Percentiles rank a stretch among this genome's conserved stretches.
Conservation (phyloP, 2,797 vertebrate genomes). For the Neosalanx taihuensis region DNA sequence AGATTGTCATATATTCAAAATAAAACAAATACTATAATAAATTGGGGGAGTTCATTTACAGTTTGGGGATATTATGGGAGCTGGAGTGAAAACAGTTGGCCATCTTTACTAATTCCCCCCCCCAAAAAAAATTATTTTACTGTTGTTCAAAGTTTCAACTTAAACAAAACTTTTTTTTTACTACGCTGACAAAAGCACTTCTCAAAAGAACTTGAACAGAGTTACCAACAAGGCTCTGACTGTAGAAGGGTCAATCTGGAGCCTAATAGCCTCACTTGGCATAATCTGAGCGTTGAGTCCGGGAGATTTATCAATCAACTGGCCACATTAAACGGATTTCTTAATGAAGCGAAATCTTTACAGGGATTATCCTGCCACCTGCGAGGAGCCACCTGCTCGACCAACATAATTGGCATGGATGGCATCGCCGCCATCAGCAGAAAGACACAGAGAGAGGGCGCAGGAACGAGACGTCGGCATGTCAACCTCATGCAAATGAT, state of each 20-base stretch:
- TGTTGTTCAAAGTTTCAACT: background rate
- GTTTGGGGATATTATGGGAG: too few relatives aligned
- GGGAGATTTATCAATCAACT: constrained; percentile 82
- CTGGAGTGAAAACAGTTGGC: too few relatives aligned
- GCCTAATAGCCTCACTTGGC: constrained; percentile 73
- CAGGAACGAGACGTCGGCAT: constrained; percentile 67
- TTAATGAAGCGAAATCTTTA: constrained; percentile 86
- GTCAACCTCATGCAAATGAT: constrained; percentile 73
- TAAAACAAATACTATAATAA: too few relatives aligned
- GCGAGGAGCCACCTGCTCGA: constrained; percentile 82
- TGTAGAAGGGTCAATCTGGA: constrained; percentile 69
- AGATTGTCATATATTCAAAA: too few relatives aligned
- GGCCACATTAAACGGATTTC: constrained; percentile 84
- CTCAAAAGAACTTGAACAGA: background rate
- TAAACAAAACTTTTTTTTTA: background rate
- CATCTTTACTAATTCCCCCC: background rate
- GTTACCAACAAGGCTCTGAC: constrained; percentile 40
- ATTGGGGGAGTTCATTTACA: too few relatives aligned
- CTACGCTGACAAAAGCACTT: too few relatives aligned
- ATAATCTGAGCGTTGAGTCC: constrained; percentile 71
- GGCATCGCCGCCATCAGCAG: constrained; percentile 73
- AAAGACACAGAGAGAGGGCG: constrained; percentile 70
- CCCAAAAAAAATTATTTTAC: background rate
- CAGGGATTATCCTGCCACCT: constrained; percentile 84
- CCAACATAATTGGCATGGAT: constrained; percentile 79